Conservation (phyloP, 2,797 vertebrate species). For the Sarcophilus harrisii region DNA sequence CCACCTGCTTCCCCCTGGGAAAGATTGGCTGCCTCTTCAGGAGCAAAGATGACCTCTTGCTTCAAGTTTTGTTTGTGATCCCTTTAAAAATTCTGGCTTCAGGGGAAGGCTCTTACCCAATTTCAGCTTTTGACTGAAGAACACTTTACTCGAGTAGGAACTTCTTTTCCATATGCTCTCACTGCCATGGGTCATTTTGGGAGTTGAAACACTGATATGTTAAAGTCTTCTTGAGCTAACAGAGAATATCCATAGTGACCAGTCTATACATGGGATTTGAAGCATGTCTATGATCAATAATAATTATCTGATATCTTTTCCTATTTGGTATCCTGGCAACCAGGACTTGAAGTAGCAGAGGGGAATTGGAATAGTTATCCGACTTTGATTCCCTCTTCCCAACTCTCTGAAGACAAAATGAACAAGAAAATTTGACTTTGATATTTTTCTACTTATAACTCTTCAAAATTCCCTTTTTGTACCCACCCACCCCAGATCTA, state of each 20-base stretch:
- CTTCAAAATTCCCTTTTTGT: not conserved
- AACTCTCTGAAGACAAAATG: not conserved
- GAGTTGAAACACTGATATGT: not conserved
- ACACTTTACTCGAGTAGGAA: not conserved
- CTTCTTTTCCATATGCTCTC: not conserved
- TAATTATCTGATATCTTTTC: not conserved
- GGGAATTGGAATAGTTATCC: not conserved
- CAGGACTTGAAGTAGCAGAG: not conserved
- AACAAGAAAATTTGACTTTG: not conserved
- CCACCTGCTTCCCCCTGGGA: not conserved
- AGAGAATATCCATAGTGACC: not conserved
- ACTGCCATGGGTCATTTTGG: not conserved
- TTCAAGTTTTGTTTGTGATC: not conserved
- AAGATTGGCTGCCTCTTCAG: not conserved
- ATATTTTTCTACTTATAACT: not conserved
- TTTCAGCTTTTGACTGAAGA: not conserved
- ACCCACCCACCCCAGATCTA: not conserved
- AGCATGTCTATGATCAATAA: not conserved
- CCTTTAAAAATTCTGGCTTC: not conserved
- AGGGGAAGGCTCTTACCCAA: not conserved
- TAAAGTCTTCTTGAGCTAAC: not conserved
- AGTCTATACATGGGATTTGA: not conserved
- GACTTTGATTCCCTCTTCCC: not conserved
- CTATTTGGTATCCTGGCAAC: not conserved
- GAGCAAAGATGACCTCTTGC: not conserved